phyloP scores from a whole-genome alignment of 2,888 invertebrate species.

The Creontiades dilutus region DNA sequence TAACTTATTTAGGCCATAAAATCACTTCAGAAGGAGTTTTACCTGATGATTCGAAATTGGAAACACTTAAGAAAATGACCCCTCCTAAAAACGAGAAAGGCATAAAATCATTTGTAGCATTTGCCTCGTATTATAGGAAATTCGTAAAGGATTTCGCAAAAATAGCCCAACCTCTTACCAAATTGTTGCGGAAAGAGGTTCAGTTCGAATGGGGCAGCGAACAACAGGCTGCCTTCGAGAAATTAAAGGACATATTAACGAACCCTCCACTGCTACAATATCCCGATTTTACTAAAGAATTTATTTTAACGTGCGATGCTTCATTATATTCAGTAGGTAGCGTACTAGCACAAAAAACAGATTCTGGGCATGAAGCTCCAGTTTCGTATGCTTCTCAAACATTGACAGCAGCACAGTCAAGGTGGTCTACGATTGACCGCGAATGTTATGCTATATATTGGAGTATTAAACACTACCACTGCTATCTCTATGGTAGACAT shows the following conservation, averaged over 20 bases:
- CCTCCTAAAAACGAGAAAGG: not conserved
- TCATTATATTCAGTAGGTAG: not conserved
- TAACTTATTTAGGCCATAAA: not conserved
- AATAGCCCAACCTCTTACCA: not conserved
- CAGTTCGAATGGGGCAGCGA: not conserved
- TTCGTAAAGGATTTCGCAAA: not conserved
- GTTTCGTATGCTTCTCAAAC: not conserved
- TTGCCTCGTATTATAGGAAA: not conserved
- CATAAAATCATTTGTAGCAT: not conserved
- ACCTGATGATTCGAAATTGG: not conserved
- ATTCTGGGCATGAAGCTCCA: not conserved
- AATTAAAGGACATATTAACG: not conserved
- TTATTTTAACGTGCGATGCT: not conserved
- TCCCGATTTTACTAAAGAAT: constrained; percentile 11
- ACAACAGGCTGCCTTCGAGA: not conserved
- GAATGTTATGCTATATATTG: not conserved
- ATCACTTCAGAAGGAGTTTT: not conserved
- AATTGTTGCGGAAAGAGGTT: not conserved
- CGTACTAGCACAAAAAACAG: not conserved
- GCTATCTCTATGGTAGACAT: not conserved
- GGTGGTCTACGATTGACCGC: not conserved
- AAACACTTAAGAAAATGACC: not conserved
- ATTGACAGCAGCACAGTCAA: not conserved
- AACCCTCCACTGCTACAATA: not conserved
- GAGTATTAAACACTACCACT: not conserved